Evolutionary conservation across 2,888 invertebrate genomes (phyloP).

Genomic region (Agrilus biguttatus): DNA sequence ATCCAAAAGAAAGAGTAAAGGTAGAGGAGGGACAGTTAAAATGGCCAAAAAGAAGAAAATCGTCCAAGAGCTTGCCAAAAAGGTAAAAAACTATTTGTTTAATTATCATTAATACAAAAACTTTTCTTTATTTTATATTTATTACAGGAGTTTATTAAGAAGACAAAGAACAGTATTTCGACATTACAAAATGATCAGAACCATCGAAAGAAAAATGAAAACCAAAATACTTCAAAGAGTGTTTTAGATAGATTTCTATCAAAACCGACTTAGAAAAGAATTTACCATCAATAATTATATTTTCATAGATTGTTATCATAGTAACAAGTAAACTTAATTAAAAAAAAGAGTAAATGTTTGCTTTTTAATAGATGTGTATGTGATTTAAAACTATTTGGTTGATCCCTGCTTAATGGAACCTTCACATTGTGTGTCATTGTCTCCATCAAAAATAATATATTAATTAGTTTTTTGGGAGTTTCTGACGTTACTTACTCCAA

Average conservation of each 20-base stretch:
- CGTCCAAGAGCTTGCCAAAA: slow-evolving; percentile 50
- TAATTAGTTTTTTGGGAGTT: no score
- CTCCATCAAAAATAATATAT: no score
- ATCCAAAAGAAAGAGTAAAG: slow-evolving; percentile 59
- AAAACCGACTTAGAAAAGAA: slow-evolving; percentile 23
- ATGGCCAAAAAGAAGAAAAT: slow-evolving; percentile 64
- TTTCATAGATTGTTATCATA: no score
- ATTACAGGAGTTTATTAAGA: slow-evolving; percentile 38
- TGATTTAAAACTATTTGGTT: no score
- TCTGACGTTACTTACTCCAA: no score
- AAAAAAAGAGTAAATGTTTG: no score
- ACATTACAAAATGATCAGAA: slow-evolving; percentile 18
- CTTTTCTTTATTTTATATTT: slow-evolving; percentile 2
- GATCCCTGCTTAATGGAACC: no score
- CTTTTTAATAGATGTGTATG: no score
- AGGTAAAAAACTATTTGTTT: slow-evolving; percentile 31
- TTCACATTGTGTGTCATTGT: no score
- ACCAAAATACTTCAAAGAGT: slow-evolving; percentile 27
- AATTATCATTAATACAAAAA: slow-evolving; percentile 3
- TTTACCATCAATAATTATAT: no score
- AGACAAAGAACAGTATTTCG: slow-evolving; percentile 31
- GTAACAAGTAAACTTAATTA: no score
- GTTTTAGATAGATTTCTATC: slow-evolving; percentile 59
- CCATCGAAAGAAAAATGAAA: slow-evolving; percentile 26
- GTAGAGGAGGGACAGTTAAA: slow-evolving; percentile 60